Evolutionary conservation across 2,888 invertebrate genomes (phyloP), one percentile per base, ranked within the genome.

Genomic region (Hydroisotoma schaefferi): DNA sequence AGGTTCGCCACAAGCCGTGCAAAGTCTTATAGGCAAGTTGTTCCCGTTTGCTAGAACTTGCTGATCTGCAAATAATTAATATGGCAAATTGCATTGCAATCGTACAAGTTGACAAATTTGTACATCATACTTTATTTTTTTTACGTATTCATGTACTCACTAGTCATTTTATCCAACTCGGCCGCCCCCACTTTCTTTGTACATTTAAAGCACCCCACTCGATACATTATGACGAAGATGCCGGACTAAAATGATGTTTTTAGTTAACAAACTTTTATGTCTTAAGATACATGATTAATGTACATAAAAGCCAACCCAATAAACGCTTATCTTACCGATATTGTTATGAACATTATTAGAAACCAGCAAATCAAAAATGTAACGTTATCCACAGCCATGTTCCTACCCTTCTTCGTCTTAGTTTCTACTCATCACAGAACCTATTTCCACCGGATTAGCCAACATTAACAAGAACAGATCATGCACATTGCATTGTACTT

Each of bases 181-280:
- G 23, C 49, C 22, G 38, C 18, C 15, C 38, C 57, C 23, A 63
- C 54, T 33, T 57, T 63, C 12, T 57, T 56, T 40, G 59, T 53
- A 18, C 63, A 63, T n/a, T 59, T 52, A 47, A 63, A 63, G 18
- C 63, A 63, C 2, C 57, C 53, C 2, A 63, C 63, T 53, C 59
- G 59, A 43, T 59, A 63, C 63, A 63, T 59, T 22, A 63, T 63
- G 5, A 63, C 46, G 2, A 57, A 5, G 23, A 63, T 63, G 25
- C 63, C 63, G n/a, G 26, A 23, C 63, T 63, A 22, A 4, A 55
- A 55, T 10, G 5, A 28, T 8, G n/a, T 6, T n/a, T 18, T 12
- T 3, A 28, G 18, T 47, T 27, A 33, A 25, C 25, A 27, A 47
- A 22, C 28, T 23, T 8, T 20, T 18, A 22, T 29, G 27, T n/a